These are phyloP conservation scores for Sebastes elongatus DNA, from an alignment of 2,797 vertebrate genomes.

Conservation along the genomic window DNA sequence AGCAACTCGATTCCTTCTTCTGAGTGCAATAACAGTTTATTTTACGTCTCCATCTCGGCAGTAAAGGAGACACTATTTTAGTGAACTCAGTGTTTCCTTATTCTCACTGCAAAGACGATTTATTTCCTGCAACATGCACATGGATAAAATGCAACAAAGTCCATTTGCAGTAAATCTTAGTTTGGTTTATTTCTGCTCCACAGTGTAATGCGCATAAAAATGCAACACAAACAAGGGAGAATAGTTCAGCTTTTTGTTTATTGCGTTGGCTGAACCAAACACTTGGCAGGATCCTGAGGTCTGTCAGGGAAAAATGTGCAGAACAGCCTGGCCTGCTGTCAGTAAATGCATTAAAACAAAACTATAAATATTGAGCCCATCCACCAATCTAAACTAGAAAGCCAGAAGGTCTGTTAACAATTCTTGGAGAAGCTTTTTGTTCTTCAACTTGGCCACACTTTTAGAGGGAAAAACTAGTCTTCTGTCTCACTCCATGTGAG, in stretches of 20 bases:
- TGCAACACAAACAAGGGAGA: neutral
- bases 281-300: slow-evolving; percentile 55
- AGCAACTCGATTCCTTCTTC: slow-evolving; percentile 45
- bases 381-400: slow-evolving; percentile 42
- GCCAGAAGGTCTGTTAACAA: slow-evolving; percentile 33
- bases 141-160: neutral
- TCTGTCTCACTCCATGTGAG: neutral
- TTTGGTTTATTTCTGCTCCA: neutral
- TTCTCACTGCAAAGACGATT: neutral
- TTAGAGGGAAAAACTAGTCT: neutral
- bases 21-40: slow-evolving; percentile 34
- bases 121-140: slow-evolving; percentile 3
- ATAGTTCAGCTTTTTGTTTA: slow-evolving; percentile 22
- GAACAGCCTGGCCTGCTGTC: slow-evolving; percentile 60
- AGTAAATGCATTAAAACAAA: slow-evolving; percentile 62
- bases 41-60: neutral
- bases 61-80: neutral
- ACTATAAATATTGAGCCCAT: slow-evolving; percentile 55
- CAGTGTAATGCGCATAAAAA: neutral
- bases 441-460: slow-evolving; percentile 16
- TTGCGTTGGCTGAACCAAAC: slow-evolving; percentile 41
- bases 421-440: slow-evolving; percentile 12
- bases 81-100: neutral
- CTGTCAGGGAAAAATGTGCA: slow-evolving; percentile 69
- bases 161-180: neutral